phyloP scores from a whole-genome alignment of 2,888 invertebrate species.

The Andrena hattorfiana region DNA sequence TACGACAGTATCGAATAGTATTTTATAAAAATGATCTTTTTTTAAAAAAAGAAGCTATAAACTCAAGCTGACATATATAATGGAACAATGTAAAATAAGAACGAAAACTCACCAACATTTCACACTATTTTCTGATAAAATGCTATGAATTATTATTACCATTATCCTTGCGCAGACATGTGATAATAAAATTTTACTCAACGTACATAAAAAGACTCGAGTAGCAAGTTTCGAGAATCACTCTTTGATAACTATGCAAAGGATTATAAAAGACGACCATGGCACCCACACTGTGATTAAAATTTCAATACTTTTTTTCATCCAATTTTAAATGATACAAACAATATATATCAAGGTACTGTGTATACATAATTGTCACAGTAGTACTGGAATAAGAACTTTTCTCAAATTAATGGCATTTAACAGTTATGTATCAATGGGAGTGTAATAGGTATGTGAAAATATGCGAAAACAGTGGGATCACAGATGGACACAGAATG shows the following conservation, averaged over 20 bases:
- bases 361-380: conserved; percentile 54
- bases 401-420: conserved; percentile 59
- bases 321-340: conserved; percentile 30
- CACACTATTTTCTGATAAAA: neutral
- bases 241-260: conserved; percentile 3
- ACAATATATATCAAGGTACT: conserved; percentile 55
- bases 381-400: conserved; percentile 57
- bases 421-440: conserved; percentile 51
- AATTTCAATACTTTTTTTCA: conserved; percentile 47
- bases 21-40: neutral
- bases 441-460: conserved; percentile 35
- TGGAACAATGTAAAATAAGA: neutral
- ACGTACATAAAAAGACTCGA: neutral
- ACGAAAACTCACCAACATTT: neutral
- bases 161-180: neutral
- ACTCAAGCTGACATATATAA: neutral
- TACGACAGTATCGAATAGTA: neutral
- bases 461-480: conserved; percentile 43
- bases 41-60: neutral
- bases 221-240: neutral
- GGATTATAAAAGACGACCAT: conserved; percentile 55
- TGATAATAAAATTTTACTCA: neutral
- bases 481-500: conserved; percentile 40
- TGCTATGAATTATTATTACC: neutral
- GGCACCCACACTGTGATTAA: conserved; percentile 51